phyloP scores from a whole-genome alignment of 2,113 vertebrate species.

The Loxodonta africana region DNA sequence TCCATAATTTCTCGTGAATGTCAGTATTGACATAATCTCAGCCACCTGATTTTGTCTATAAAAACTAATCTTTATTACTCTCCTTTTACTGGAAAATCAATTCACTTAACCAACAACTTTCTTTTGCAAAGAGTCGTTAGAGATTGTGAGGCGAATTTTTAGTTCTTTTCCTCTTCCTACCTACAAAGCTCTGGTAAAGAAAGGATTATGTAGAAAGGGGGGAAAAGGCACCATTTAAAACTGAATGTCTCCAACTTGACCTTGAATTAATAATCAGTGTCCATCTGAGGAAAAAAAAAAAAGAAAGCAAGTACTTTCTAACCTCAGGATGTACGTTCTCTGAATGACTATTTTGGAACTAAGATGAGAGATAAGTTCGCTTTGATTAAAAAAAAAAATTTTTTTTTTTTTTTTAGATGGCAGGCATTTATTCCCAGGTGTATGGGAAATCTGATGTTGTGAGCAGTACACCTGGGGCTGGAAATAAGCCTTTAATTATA shows the following conservation, averaged over 20 bases:
- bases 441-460: conserved; percentile 39
- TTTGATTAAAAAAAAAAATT: too few relatives aligned
- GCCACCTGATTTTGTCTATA: not conserved
- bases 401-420: conserved; percentile 62
- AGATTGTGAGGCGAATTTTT: not conserved
- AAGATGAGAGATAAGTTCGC: conserved; percentile 42
- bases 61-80: not conserved
- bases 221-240: not conserved
- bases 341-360: conserved; percentile 44
- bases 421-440: conserved; percentile 57
- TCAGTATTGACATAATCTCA: not conserved
- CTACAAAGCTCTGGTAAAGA: conserved; percentile 3
- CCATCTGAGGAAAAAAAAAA: not conserved
- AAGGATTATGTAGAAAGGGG: not conserved
- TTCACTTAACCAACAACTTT: not conserved
- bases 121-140: conserved; percentile 13
- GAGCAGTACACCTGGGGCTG: conserved; percentile 11
- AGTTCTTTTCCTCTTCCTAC: conserved; percentile 7
- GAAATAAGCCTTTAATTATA: conserved; percentile 74
- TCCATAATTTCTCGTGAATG: conserved; percentile 13
- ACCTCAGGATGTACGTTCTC: conserved; percentile 31
- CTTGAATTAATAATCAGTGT: conserved; percentile 50
- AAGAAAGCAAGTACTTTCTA: not conserved
- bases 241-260: conserved; percentile 37
- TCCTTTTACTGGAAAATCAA: conserved; percentile 28